Evolutionary conservation across 2,888 invertebrate species (phyloP).

Genomic region (Mythimna vitellina): DNA sequence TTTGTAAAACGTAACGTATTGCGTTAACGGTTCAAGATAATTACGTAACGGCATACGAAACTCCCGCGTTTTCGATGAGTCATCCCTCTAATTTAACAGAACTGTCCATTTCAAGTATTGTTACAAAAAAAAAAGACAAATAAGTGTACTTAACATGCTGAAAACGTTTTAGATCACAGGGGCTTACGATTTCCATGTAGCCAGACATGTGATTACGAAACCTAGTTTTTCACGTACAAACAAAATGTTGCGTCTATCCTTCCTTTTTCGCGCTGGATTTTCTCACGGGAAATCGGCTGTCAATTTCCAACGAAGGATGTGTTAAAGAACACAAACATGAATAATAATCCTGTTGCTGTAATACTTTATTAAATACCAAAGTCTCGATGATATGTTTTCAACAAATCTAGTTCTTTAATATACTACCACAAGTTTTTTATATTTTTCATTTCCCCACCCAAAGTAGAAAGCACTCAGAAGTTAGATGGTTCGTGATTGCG

Average conservation of each 20-base stretch:
- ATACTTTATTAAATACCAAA: constrained; percentile 2
- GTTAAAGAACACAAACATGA: constrained; percentile 27
- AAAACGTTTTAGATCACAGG: constrained; percentile 29
- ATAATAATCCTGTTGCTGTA: constrained; percentile 30
- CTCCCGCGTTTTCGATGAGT: constrained; percentile 51
- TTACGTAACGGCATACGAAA: constrained; percentile 56
- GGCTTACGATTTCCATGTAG: constrained; percentile 45
- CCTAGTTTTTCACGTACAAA: constrained; percentile 12
- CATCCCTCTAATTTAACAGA: constrained; percentile 55
- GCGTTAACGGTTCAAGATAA: constrained; percentile 54
- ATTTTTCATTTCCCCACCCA: constrained; percentile 10
- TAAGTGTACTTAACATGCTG: constrained; percentile 35
- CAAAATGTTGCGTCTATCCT: constrained; percentile 23
- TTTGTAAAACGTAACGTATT: constrained; percentile 54
- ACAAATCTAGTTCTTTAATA: no score
- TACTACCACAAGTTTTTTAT: no score
- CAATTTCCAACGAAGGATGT: constrained; percentile 35
- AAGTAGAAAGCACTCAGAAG: constrained; percentile 46
- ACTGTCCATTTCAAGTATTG: constrained; percentile 48
- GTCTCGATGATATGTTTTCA: constrained; percentile 2
- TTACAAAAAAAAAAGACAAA: constrained; percentile 28
- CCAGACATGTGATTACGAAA: constrained; percentile 29
- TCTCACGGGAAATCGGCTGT: constrained; percentile 46
- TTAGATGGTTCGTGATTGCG: constrained; percentile 63
- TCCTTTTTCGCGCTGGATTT: constrained; percentile 23